Evolutionary conservation across 2,797 vertebrate genomes (phyloP).

Genomic region (Micromesistius poutassou): DNA sequence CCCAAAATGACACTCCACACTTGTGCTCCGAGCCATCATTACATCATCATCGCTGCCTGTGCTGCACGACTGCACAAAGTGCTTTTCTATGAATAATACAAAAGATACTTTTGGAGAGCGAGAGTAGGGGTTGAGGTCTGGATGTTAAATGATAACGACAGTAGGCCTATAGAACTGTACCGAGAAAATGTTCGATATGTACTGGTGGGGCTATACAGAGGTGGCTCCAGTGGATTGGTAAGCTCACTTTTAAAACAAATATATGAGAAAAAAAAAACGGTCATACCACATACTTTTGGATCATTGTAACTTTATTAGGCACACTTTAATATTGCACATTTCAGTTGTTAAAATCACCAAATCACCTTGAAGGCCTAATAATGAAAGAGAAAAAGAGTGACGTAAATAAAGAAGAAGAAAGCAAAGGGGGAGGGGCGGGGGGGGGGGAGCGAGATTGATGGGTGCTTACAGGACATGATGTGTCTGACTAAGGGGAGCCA

Average conservation of each 20-base stretch:
- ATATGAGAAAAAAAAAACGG: not conserved
- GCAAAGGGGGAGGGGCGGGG: constrained; percentile 9
- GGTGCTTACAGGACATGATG: constrained; percentile 20
- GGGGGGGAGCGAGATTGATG: constrained; percentile 12
- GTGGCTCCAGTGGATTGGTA: not conserved
- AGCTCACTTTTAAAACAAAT: not conserved
- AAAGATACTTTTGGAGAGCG: constrained; percentile 44
- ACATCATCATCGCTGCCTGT: constrained; percentile 65
- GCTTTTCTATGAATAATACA: constrained; percentile 78
- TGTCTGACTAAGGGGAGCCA: constrained; percentile 41
- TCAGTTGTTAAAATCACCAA: not conserved
- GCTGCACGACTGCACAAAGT: constrained; percentile 68
- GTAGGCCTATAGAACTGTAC: not conserved
- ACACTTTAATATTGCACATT: not conserved
- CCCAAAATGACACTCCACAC: constrained; percentile 48
- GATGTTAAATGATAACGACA: constrained; percentile 42
- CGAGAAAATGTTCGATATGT: not conserved
- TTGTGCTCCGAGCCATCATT: constrained; percentile 56
- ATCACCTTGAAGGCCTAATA: not conserved
- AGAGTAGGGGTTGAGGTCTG: constrained; percentile 37
- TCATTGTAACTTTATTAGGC: not conserved
- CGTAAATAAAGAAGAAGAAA: constrained; percentile 17
- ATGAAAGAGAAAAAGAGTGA: not conserved
- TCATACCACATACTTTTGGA: not conserved
- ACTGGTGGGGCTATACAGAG: not conserved